Evolutionary conservation across 2,113 vertebrate genomes (phyloP).

Genomic region (Nannobrachium achirus): DNA sequence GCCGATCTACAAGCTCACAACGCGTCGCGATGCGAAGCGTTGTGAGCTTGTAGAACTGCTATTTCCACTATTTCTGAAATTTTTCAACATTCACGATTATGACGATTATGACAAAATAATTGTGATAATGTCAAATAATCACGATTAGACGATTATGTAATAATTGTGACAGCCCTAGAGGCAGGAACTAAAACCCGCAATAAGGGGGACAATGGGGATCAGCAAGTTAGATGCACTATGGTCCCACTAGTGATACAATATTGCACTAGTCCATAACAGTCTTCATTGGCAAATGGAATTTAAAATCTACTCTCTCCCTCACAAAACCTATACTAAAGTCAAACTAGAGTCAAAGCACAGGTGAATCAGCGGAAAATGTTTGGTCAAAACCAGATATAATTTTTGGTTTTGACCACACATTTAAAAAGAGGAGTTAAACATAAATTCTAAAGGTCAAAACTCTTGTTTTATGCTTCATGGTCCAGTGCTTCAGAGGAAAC

Average conservation of each 20-base stretch:
- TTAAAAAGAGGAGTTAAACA: slow-evolving; percentile 7
- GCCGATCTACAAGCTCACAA: no score
- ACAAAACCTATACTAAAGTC: slow-evolving; percentile 18
- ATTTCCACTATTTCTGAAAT: no score
- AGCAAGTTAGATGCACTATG: slow-evolving; percentile 23
- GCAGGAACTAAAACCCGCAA: not conserved
- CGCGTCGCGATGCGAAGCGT: no score
- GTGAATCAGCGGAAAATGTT: slow-evolving; percentile 7
- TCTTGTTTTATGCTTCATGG: slow-evolving; percentile 30
- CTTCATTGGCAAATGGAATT: slow-evolving; percentile 41
- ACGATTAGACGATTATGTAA: no score
- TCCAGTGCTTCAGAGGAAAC: slow-evolving; percentile 48
- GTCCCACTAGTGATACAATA: slow-evolving; percentile 38
- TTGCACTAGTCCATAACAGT: slow-evolving; percentile 60
- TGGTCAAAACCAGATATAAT: slow-evolving; percentile 9
- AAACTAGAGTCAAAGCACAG: slow-evolving; percentile 23
- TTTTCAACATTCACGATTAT: no score
- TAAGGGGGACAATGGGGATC: slow-evolving; percentile 22
- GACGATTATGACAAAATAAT: no score
- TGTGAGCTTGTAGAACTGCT: no score
- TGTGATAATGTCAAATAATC: no score
- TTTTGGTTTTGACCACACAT: not conserved
- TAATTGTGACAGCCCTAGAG: no score
- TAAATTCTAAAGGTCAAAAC: slow-evolving; percentile 22
- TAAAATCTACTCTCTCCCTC: slow-evolving; percentile 5